These are phyloP conservation scores for Saturnia pavonia DNA, from an alignment of 2,888 invertebrate genomes.

Conservation along the genomic window DNA sequence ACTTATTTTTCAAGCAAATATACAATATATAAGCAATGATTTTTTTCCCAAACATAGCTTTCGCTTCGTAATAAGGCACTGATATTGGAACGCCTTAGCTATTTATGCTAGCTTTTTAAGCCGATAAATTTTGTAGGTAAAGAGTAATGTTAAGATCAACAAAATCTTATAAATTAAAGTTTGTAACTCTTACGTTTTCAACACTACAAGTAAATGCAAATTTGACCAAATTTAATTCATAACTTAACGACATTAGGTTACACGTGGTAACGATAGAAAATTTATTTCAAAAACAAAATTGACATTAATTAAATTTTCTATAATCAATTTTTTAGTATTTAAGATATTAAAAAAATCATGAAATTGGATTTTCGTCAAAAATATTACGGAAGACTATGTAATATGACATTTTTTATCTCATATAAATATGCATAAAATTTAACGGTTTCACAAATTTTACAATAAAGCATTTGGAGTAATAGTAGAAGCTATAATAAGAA, in stretches of 20 bases:
- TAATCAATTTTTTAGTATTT: constrained; percentile 7
- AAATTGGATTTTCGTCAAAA: neutral
- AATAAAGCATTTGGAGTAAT: neutral
- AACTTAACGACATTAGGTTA: neutral
- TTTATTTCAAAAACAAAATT: constrained; percentile 4
- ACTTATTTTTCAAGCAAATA: neutral
- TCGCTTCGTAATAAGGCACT: constrained; percentile 20
- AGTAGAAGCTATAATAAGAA: no score
- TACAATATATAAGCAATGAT: neutral
- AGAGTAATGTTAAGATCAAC: neutral
- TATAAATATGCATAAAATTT: constrained; percentile 2
- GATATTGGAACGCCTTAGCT: constrained; percentile 14
- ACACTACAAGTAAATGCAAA: no score
- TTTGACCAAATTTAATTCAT: neutral
- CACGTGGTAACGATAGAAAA: neutral
- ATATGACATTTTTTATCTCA: neutral
- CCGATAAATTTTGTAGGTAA: neutral
- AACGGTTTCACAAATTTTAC: constrained; percentile 10
- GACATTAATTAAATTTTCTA: neutral
- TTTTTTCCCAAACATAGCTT: neutral
- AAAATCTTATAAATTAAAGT: neutral
- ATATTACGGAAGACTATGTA: constrained; percentile 41
- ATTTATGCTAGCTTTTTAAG: neutral
- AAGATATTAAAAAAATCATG: neutral
- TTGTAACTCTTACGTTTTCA: neutral